phyloP scores from a whole-genome alignment of 2,888 invertebrate species.

The Microlaimidae sp. region DNA sequence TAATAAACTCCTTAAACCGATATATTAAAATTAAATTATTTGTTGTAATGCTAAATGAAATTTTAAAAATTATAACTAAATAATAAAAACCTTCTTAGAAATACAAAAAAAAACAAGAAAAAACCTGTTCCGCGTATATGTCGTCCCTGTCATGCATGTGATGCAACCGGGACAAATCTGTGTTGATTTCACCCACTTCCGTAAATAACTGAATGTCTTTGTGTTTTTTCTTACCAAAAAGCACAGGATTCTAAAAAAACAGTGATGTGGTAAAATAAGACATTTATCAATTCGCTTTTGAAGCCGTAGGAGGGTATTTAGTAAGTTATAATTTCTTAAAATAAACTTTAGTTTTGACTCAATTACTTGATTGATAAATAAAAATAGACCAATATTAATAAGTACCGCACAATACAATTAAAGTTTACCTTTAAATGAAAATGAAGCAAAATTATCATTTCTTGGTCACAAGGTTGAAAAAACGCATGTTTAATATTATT shows the following conservation, averaged over 20 bases:
- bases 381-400: slow-evolving; percentile 6
- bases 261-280: no score
- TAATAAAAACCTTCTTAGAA: no score
- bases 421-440: slow-evolving; percentile 68
- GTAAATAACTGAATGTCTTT: slow-evolving; percentile 98
- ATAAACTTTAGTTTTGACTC: background rate
- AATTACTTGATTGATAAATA: background rate
- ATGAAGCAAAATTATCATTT: slow-evolving; percentile 97
- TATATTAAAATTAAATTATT: background rate
- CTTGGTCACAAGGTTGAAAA: slow-evolving; percentile 85
- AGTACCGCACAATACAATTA: no score
- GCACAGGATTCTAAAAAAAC: slow-evolving; percentile 63
- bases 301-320: no score
- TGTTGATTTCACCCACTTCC: slow-evolving; percentile 97
- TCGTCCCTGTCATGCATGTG: slow-evolving; percentile 99
- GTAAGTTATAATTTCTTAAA: background rate
- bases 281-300: background rate
- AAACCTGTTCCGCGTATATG: slow-evolving; percentile 77
- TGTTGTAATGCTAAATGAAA: background rate
- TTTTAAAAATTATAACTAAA: no score
- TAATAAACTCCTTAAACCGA: background rate
- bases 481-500: slow-evolving; percentile 99
- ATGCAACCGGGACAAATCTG: slow-evolving; percentile 95
- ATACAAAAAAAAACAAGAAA: no score
- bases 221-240: slow-evolving; percentile 99